phyloP scores from a whole-genome alignment of 2,113 vertebrate genomes.

The Cyanistes caeruleus region DNA sequence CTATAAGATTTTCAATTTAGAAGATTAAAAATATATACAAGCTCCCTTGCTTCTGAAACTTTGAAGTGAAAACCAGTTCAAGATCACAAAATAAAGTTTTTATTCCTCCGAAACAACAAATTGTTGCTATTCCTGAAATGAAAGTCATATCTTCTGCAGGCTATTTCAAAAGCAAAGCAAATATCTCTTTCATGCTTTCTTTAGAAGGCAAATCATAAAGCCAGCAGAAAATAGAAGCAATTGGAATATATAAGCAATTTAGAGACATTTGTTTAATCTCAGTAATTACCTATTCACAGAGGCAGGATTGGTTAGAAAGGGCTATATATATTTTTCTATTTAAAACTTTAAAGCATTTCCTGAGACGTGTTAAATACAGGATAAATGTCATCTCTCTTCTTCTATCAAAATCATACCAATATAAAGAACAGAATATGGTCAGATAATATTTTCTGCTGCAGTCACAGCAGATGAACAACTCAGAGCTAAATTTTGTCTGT shows the following conservation, averaged over 20 bases:
- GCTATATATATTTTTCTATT: constrained; percentile 29
- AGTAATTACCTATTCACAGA: constrained; percentile 46
- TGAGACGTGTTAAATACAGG: not conserved
- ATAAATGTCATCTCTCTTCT: not conserved
- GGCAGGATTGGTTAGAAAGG: not conserved
- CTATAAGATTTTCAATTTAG: not conserved
- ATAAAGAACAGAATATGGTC: not conserved
- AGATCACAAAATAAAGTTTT: not conserved
- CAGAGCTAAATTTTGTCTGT: not conserved
- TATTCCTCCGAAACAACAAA: not conserved
- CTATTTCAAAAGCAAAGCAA: not conserved
- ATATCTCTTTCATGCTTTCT: constrained; percentile 23
- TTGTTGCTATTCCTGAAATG: not conserved
- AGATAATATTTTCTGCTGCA: not conserved
- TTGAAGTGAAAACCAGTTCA: not conserved
- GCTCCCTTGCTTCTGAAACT: not conserved
- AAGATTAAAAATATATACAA: not conserved
- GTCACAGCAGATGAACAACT: not conserved
- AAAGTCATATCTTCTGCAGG: not conserved
- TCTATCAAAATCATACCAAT: not conserved
- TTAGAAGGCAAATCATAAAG: constrained; percentile 13
- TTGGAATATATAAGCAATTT: constrained; percentile 41
- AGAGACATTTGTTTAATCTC: constrained; percentile 16
- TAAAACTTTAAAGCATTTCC: constrained; percentile 14
- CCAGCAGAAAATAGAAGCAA: constrained; percentile 44